Evolutionary conservation across 2,113 vertebrate species (phyloP).

Genomic region (Tricholaema leucomelas): DNA sequence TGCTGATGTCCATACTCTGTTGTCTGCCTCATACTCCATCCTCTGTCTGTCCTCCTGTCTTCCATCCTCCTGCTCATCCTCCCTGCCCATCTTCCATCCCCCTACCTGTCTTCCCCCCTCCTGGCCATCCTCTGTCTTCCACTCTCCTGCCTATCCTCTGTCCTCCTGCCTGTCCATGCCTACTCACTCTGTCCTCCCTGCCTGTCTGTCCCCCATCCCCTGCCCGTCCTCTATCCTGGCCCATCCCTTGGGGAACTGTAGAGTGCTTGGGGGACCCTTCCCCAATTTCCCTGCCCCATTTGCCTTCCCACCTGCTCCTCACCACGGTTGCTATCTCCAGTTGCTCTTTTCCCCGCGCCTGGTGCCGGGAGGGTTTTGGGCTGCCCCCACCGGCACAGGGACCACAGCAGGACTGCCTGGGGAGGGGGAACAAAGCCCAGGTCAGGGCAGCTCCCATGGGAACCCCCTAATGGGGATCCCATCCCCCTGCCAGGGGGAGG

Average conservation of each 20-base stretch:
- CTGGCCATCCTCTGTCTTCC: background rate
- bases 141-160: background rate
- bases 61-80: background rate
- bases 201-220: too few species aligned
- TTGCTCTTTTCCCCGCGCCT: background rate
- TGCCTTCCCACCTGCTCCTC: background rate
- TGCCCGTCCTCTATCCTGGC: background rate
- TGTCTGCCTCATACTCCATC: background rate
- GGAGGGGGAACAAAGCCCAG: background rate
- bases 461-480: background rate
- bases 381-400: background rate
- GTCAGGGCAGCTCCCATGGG: background rate
- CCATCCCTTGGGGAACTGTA: fast-evolving
- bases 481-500: background rate
- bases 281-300: background rate
- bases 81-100: background rate
- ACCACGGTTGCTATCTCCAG: fast-evolving
- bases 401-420: background rate
- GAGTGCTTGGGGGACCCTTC: background rate
- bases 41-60: background rate
- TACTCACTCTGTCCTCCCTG: background rate
- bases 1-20: background rate
- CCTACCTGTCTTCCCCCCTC: background rate
- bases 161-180: background rate
- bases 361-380: fast-evolving